Evolutionary conservation across 2,113 vertebrate genomes (phyloP).

Genomic region (Strix aluco): DNA sequence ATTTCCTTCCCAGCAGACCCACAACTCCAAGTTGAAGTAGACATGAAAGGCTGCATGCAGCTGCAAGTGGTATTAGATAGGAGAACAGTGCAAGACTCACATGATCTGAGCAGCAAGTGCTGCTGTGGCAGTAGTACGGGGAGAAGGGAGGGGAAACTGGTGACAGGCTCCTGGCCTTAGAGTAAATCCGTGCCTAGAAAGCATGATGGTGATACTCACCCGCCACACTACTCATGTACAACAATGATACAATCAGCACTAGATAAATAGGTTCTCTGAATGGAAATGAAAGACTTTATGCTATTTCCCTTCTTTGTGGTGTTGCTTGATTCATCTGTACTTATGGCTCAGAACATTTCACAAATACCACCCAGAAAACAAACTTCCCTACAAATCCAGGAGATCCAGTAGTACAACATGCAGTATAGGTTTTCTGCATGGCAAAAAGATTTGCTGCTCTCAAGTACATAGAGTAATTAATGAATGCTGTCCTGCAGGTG

Average conservation of each 20-base stretch:
- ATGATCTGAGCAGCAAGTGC: neutral
- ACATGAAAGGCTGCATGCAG: slow-evolving; percentile 14
- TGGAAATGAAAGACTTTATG: neutral
- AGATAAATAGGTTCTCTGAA: neutral
- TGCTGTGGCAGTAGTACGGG: neutral
- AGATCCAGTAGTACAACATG: neutral
- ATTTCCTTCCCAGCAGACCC: slow-evolving; percentile 39
- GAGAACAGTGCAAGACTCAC: neutral
- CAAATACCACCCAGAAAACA: neutral
- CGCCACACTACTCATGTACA: neutral
- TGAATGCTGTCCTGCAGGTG: neutral
- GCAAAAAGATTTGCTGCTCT: neutral
- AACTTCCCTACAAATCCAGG: neutral
- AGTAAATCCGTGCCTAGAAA: neutral
- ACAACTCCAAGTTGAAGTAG: neutral
- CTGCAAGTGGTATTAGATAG: neutral
- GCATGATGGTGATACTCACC: neutral
- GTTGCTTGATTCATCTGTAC: neutral
- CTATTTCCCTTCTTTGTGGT: neutral
- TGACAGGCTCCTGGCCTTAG: neutral
- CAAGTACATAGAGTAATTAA: neutral
- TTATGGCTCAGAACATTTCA: neutral
- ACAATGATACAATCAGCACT: neutral
- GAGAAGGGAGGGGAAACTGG: neutral
- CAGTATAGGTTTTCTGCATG: neutral